Conservation (phyloP, 1,140 invertebrate genomes). For the Geopemphigus sp. region DNA sequence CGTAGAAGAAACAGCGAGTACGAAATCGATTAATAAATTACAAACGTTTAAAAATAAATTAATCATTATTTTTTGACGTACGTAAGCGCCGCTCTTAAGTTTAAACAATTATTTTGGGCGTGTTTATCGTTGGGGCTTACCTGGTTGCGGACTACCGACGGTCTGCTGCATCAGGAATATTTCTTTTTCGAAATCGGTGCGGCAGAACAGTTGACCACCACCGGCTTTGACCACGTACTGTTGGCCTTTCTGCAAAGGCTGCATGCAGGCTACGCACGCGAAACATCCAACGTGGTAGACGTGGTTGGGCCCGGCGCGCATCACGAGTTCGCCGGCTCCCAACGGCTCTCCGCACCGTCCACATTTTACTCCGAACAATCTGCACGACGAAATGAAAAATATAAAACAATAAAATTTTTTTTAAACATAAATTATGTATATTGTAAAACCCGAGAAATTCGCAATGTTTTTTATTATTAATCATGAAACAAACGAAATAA, state of each 20-base stretch:
- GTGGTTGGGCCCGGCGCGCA: conserved; percentile 72
- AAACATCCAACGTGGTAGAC: conserved; percentile 91
- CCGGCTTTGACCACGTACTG: conserved; percentile 90
- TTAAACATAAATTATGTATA: too few relatives aligned
- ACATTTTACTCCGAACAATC: conserved; percentile 91
- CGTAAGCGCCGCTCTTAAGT: too few relatives aligned
- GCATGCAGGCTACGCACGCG: conserved; percentile 86
- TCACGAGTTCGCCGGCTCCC: conserved; percentile 88
- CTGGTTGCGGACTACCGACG: conserved; percentile 33
- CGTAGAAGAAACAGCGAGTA: too few relatives aligned
- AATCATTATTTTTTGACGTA: too few relatives aligned
- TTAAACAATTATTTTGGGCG: too few relatives aligned
- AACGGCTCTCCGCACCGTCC: conserved; percentile 84
- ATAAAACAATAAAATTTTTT: too few relatives aligned
- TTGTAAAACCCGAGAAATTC: too few relatives aligned
- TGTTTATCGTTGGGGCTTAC: not conserved
- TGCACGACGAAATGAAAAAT: conserved; percentile 56
- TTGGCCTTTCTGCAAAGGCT: conserved; percentile 90
- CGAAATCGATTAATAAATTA: too few relatives aligned
- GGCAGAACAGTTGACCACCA: conserved; percentile 89
- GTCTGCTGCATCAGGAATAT: conserved; percentile 78
- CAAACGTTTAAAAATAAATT: too few relatives aligned
- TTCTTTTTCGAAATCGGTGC: conserved; percentile 88
- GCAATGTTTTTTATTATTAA: too few relatives aligned
- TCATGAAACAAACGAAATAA: too few relatives aligned